Conservation (phyloP, 2,797 vertebrate genomes). For the Parauchenoglanis punctatus region DNA sequence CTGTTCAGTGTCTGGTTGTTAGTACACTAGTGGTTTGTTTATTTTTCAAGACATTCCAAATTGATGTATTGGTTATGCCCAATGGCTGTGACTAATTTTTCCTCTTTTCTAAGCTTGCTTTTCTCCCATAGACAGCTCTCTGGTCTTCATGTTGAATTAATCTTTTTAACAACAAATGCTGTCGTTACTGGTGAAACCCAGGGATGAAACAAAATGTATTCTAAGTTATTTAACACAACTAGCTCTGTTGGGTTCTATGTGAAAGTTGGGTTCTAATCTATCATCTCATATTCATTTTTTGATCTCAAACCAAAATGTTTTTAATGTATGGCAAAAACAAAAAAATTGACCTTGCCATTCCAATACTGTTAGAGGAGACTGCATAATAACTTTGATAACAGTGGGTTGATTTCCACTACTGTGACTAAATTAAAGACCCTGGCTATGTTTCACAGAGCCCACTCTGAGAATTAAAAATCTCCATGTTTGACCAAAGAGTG, state of each 20-base stretch:
- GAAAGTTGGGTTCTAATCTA: neutral
- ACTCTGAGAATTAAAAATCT: neutral
- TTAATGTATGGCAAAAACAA: no score
- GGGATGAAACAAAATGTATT: no score
- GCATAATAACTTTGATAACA: neutral
- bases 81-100: neutral
- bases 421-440: neutral
- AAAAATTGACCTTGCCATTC: neutral
- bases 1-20: no score
- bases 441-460: neutral
- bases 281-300: neutral
- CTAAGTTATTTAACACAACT: no score
- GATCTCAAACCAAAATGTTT: no score
- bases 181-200: no score
- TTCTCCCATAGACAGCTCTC: neutral
- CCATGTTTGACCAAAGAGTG: neutral
- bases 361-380: neutral
- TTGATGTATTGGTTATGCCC: neutral
- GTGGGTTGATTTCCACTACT: neutral
- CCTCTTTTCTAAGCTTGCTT: neutral
- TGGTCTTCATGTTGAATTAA: neutral
- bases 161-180: no score
- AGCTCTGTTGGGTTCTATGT: no score
- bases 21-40: neutral
- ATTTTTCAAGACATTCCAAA: neutral